Percentiles rank a stretch among this genome's conserved stretches.
phyloP scores from a whole-genome alignment of 2,888 invertebrate species.

The Platycheirus rosarum region DNA sequence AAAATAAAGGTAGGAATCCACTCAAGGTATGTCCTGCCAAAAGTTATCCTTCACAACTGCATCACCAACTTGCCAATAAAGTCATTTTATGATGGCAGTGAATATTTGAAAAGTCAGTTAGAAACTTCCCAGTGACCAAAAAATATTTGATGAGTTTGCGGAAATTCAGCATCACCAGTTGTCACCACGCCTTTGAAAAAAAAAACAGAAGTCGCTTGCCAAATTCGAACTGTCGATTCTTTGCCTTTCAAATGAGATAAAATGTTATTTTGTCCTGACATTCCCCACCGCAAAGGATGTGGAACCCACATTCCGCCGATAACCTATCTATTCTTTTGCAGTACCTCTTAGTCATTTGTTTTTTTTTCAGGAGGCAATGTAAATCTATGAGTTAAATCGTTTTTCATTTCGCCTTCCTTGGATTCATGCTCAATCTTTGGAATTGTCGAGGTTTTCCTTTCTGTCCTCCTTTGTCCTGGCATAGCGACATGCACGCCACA shows the following conservation, averaged over 20 bases:
- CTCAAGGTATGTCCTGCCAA: slow-evolving; percentile 17
- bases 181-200: slow-evolving; percentile 31
- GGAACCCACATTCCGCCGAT: slow-evolving; percentile 19
- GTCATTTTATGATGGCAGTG: neutral
- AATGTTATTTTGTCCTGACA: slow-evolving; percentile 32
- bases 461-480: slow-evolving; percentile 43
- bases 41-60: slow-evolving; percentile 22
- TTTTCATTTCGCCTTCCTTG: slow-evolving; percentile 41
- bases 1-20: neutral
- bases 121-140: slow-evolving; percentile 25
- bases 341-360: slow-evolving; percentile 58
- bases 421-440: slow-evolving; percentile 19
- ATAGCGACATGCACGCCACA: slow-evolving; percentile 67
- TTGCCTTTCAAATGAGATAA: slow-evolving; percentile 46
- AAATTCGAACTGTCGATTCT: slow-evolving; percentile 57
- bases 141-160: slow-evolving; percentile 17
- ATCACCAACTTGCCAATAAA: neutral
- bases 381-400: slow-evolving; percentile 61
- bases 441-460: slow-evolving; percentile 30
- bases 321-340: slow-evolving; percentile 10
- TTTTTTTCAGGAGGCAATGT: slow-evolving; percentile 40
- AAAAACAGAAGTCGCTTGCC: slow-evolving; percentile 39
- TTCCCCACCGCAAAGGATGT: slow-evolving; percentile 10
- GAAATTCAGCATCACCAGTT: slow-evolving; percentile 21
- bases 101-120: slow-evolving; percentile 20